These are phyloP conservation scores for Ophraella communa DNA, from an alignment of 2,888 invertebrate genomes.

Conservation along the genomic window DNA sequence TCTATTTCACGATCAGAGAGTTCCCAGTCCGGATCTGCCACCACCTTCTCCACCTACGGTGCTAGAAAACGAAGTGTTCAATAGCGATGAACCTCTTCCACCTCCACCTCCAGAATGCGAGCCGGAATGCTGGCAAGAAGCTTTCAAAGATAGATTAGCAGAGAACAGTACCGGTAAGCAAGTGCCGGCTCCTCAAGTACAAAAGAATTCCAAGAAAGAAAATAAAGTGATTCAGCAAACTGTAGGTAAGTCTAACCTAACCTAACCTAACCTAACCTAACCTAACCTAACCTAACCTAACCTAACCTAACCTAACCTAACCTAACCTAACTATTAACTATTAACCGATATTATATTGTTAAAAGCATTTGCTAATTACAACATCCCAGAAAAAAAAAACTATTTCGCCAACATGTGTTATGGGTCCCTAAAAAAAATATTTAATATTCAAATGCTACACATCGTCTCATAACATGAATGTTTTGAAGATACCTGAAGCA, in stretches of 20 bases:
- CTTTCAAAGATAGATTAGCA: slow-evolving; percentile 49
- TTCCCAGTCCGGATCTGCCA: slow-evolving; percentile 67
- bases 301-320: too few relatives aligned
- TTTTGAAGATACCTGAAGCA: too few relatives aligned
- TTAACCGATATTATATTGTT: too few relatives aligned
- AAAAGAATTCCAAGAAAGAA: slow-evolving; percentile 37
- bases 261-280: too few relatives aligned
- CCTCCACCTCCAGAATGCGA: slow-evolving; percentile 68
- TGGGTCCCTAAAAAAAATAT: too few relatives aligned
- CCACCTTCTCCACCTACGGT: slow-evolving; percentile 70
- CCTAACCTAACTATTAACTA: too few relatives aligned
- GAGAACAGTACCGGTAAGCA: slow-evolving; percentile 49
- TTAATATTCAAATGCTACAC: too few relatives aligned
- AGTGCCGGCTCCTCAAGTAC: slow-evolving; percentile 53
- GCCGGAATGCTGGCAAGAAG: slow-evolving; percentile 52
- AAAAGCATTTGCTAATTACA: too few relatives aligned
- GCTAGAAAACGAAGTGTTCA: slow-evolving; percentile 65
- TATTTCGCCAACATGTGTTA: too few relatives aligned
- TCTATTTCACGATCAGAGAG: slow-evolving; percentile 61
- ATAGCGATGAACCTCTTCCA: slow-evolving; percentile 70
- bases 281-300: too few relatives aligned
- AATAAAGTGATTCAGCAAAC: slow-evolving; percentile 35
- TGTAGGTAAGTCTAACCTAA: slow-evolving; percentile 33
- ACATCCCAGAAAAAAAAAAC: too few relatives aligned
- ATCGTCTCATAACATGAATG: too few relatives aligned